These are phyloP conservation scores for Drosophila aff. DNA, from an alignment of 1,140 invertebrate species.

Conservation along the genomic window DNA sequence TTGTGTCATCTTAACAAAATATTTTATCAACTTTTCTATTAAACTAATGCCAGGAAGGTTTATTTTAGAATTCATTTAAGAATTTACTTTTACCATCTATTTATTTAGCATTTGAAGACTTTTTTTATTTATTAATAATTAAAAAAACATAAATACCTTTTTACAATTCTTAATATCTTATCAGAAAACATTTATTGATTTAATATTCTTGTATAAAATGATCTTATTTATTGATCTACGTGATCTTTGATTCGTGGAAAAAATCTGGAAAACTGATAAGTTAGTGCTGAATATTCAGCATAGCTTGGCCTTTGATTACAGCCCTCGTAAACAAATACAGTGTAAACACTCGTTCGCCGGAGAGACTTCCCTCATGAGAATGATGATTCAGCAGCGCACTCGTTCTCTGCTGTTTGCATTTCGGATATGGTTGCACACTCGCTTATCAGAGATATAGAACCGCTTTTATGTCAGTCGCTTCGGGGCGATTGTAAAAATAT, in stretches of 20 bases:
- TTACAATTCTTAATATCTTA: background rate
- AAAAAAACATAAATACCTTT: background rate
- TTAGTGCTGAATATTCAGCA: constrained; percentile 18
- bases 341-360: constrained; percentile 12
- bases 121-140: background rate
- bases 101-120: background rate
- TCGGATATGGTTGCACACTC: constrained; percentile 45
- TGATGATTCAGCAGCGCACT: constrained; percentile 42
- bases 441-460: constrained; percentile 25
- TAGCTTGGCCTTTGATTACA: constrained; percentile 19
- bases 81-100: background rate
- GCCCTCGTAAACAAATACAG: constrained; percentile 15
- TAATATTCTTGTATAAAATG: background rate
- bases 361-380: constrained; percentile 10
- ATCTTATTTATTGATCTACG: background rate
- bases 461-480: background rate
- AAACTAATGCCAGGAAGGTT: background rate
- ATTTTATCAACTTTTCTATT: background rate
- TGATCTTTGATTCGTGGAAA: background rate
- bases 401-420: constrained; percentile 29
- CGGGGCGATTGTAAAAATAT: constrained; percentile 48
- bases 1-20: background rate
- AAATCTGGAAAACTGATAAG: background rate
- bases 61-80: background rate
- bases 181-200: background rate